Evolutionary conservation across 2,888 invertebrate species (phyloP).

Genomic region (Drosophila algonquin): DNA sequence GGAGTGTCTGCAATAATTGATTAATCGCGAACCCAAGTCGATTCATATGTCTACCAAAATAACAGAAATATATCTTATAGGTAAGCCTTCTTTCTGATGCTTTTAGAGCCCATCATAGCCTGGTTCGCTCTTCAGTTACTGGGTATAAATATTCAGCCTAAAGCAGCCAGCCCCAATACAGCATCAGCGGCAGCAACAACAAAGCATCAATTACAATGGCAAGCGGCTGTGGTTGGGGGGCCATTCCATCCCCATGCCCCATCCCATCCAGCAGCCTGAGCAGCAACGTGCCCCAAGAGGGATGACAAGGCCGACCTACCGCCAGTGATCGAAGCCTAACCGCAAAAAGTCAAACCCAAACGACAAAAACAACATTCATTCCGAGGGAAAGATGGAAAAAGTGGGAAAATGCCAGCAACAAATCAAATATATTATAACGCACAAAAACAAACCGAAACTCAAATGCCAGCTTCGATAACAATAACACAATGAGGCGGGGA

Average conservation of each 20-base stretch:
- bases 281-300: constrained; percentile 34
- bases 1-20: background rate
- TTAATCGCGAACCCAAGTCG: background rate
- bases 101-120: background rate
- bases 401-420: constrained; percentile 58
- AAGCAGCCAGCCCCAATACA: constrained; percentile 35
- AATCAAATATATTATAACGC: constrained; percentile 79
- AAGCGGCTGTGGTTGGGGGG: constrained; percentile 7
- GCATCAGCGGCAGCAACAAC: constrained; percentile 19
- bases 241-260: too few relatives aligned
- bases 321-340: constrained; percentile 64
- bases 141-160: constrained; percentile 21
- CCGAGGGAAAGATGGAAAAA: constrained; percentile 27
- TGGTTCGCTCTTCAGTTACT: background rate
- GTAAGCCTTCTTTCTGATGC: background rate
- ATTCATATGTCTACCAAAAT: background rate
- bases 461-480: constrained; percentile 72
- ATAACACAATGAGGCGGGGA: constrained; percentile 45
- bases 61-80: background rate
- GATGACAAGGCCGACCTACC: constrained; percentile 35
- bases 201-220: constrained; percentile 46
- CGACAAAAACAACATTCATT: constrained; percentile 29
- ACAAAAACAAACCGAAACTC: constrained; percentile 75
- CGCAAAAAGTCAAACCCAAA: constrained; percentile 71
- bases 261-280: background rate